Conservation (phyloP, 1,140 invertebrate genomes). For the Anastatus disparis region DNA sequence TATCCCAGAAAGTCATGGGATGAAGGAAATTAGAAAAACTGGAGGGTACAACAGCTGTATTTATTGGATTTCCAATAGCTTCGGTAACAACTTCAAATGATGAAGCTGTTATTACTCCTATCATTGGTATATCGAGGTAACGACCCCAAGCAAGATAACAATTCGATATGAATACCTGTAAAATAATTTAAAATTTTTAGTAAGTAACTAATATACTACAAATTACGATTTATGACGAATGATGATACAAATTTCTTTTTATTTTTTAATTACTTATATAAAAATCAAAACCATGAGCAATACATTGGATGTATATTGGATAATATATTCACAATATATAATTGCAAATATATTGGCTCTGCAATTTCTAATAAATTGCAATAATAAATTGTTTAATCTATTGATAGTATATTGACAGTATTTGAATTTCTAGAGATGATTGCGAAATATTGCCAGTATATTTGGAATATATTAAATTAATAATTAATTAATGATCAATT, state of each 20-base stretch:
- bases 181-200: too few species aligned
- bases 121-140: constrained; percentile 70
- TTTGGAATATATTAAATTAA: too few species aligned
- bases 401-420: too few species aligned
- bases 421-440: too few species aligned
- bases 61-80: constrained; percentile 70
- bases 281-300: background rate
- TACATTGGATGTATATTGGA: too few species aligned
- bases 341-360: background rate
- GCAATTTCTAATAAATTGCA: too few species aligned
- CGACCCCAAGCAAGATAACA: constrained; percentile 69
- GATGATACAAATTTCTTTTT: background rate
- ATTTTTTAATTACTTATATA: background rate
- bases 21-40: constrained; percentile 58
- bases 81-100: constrained; percentile 70
- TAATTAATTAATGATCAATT: too few species aligned
- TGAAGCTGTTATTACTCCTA: constrained; percentile 65
- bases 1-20: background rate
- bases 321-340: too few species aligned
- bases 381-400: too few species aligned
- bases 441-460: too few species aligned
- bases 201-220: too few species aligned
- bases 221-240: background rate
- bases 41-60: constrained; percentile 67
- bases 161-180: constrained; percentile 50